Evolutionary conservation across 2,113 vertebrate genomes (phyloP).

Genomic region (Trematomus loennbergii): DNA sequence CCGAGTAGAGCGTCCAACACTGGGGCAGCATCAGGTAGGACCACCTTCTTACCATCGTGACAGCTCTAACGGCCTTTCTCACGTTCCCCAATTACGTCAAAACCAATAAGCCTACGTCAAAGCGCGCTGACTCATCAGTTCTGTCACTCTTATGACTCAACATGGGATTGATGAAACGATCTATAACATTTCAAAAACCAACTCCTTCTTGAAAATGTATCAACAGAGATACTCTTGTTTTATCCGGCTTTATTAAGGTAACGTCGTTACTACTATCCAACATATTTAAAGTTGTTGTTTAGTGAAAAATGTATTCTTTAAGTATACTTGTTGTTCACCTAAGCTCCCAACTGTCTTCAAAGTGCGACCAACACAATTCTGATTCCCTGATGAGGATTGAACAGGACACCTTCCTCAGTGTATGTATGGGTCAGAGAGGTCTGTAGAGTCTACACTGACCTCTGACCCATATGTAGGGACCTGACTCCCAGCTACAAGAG

Average conservation of each 20-base stretch:
- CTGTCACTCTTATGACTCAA: not conserved
- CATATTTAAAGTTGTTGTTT: too few species aligned
- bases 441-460: not conserved
- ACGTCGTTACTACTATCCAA: too few species aligned
- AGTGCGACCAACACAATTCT: not conserved
- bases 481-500: not conserved
- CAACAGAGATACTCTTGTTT: not conserved
- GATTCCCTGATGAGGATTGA: too few species aligned
- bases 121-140: too few species aligned
- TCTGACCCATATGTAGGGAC: not conserved
- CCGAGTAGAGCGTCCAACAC: not conserved
- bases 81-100: not conserved
- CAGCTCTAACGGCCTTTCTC: not conserved
- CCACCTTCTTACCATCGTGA: not conserved
- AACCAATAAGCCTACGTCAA: not conserved
- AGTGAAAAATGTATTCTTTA: not conserved
- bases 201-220: not conserved
- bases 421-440: too few species aligned
- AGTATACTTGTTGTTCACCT: not conserved
- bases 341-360: not conserved
- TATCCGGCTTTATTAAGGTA: too few species aligned
- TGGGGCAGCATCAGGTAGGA: slow-evolving; percentile 45
- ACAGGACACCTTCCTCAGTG: too few species aligned
- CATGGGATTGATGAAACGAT: not conserved
- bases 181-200: not conserved